Conservation (phyloP, 2,797 vertebrate species). For the Tinamus major region DNA sequence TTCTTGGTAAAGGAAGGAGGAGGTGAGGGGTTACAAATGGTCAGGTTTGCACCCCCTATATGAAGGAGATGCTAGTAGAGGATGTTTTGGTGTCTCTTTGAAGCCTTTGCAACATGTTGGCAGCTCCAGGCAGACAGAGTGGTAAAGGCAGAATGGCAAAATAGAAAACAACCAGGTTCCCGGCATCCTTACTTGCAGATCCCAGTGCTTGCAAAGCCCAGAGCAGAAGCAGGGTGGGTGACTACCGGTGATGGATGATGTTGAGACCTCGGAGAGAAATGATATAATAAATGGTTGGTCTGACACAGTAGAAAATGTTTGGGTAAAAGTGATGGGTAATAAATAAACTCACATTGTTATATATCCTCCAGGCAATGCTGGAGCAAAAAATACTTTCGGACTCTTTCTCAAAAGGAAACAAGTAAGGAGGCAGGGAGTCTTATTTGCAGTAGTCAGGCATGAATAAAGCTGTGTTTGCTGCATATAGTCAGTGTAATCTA, state of each 20-base stretch:
- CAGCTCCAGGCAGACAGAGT: not conserved
- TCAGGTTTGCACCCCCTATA: not conserved
- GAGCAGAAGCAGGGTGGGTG: not conserved
- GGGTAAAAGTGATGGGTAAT: not conserved
- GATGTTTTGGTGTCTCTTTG: not conserved
- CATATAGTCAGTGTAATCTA: not conserved
- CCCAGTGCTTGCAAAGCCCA: not conserved
- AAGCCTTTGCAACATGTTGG: not conserved
- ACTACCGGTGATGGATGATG: conserved; percentile 2
- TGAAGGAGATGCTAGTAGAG: not conserved
- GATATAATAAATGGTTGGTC: conserved; percentile 24
- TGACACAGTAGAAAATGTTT: conserved; percentile 45
- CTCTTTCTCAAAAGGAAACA: conserved; percentile 32
- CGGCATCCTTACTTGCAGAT: fast-evolving
- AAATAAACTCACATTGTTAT: conserved; percentile 43
- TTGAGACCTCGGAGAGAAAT: conserved; percentile 19
- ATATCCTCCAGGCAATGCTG: conserved; percentile 31
- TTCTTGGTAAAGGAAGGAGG: not conserved
- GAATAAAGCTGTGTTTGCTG: not conserved
- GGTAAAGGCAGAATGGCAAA: not conserved
- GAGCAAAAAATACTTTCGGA: conserved; percentile 3
- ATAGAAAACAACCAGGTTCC: not conserved
- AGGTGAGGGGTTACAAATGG: not conserved
- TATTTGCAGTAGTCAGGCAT: not conserved
- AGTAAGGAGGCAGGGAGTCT: not conserved